Base-by-base conservation (phyloP, 2,113 vertebrate species). In the Solea senegalensis region DNA sequence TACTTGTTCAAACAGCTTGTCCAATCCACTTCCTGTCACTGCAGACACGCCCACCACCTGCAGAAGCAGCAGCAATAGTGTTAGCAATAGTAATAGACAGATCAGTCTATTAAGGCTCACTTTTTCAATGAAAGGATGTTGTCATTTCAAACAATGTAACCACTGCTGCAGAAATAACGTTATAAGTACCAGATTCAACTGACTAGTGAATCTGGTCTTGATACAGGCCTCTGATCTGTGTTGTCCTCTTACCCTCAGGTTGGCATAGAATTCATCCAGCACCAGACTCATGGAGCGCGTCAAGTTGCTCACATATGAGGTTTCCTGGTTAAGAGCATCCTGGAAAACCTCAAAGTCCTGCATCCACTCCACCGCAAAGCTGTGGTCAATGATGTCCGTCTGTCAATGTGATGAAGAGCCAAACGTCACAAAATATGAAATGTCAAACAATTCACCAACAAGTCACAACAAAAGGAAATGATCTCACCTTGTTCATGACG, bases 321-420 rank as follows among this genome's bases (percentile, higher is more conserved):
- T 96, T 81, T 99, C 98, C 81, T 98, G 97, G 89, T 95, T 98
- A 83, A 99, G 89, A 9, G 97, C 97, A 14, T 99, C 97, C 80
- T 99, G 97, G 81, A 99, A 99, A 39, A 91, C 92, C 87, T 99
- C 98, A 3, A 99, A 99, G 89, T 99, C 97, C 78, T 96, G 94
- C 98, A 99, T 99, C 97, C 97, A 99, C 76, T 99, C 98, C 83
- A 99, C 94, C 0, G 98, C 97, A 43, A 99, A 99, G 81, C 95
- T 95, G 92, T 99, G 96, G 76, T 97, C 96, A 9, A 99, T 96
- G 78, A 99, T 98, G 87, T 99, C 97, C 0, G 96, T 98, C 97
- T 98, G 89, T 11, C 82, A 16, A 41, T 9, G 50, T 8, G 34
- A 49, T n/a, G 11, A 41, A 4, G 9, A 27, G 55, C 6, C 2